phyloP scores from a whole-genome alignment of 2,797 vertebrate genomes.

The Loriculus beryllinus region DNA sequence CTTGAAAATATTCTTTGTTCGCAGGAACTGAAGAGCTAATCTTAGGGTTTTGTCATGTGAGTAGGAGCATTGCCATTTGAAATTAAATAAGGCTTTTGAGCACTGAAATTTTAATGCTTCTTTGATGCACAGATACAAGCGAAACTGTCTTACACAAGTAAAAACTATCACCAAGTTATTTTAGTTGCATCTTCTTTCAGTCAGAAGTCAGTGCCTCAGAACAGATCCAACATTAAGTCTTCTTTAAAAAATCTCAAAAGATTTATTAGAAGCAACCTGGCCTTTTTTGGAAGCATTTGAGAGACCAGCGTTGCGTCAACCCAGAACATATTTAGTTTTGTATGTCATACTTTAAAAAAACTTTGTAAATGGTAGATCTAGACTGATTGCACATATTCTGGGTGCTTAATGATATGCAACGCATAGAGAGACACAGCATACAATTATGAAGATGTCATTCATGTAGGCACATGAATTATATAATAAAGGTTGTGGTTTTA shows the following conservation, averaged over 20 bases:
- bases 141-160: neutral
- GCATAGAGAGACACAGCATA: neutral
- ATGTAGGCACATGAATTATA: conserved; percentile 31
- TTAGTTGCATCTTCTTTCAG: conserved; percentile 6
- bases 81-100: conserved; percentile 46
- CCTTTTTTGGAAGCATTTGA: conserved; percentile 43
- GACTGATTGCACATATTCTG: conserved; percentile 14
- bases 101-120: conserved; percentile 15
- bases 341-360: conserved; percentile 31
- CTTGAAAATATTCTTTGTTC: conserved; percentile 30
- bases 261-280: conserved; percentile 16
- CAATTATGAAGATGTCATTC: conserved; percentile 28
- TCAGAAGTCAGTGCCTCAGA: neutral
- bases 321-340: conserved; percentile 3
- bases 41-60: conserved; percentile 24
- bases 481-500: conserved; percentile 8
- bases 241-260: neutral
- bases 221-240: neutral
- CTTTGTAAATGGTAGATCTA: neutral
- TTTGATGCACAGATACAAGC: neutral
- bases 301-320: neutral
- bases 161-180: conserved; percentile 19
- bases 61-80: conserved; percentile 40
- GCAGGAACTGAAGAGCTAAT: neutral
- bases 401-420: conserved; percentile 13